Base-by-base conservation (phyloP, 2,113 vertebrate species). In the Ochotona princeps region DNA sequence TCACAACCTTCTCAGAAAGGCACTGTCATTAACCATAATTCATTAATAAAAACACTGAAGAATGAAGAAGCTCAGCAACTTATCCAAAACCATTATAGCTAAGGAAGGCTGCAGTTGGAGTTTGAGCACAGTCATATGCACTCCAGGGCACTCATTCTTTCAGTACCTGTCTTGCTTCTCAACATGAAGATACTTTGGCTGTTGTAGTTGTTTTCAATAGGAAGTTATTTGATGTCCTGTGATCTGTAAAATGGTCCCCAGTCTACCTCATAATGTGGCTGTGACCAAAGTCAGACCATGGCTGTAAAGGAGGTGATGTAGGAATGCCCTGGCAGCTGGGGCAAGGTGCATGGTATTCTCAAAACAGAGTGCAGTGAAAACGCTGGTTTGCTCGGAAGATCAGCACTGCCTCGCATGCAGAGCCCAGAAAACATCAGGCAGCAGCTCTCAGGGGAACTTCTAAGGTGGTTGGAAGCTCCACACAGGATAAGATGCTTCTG, bases 1-100 rank as follows among this genome's bases (percentile, higher is more conserved):
- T 80, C 65, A 28, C 47, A 70, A 61, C 51, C 32, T 93, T 91
- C 49, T 87, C 72, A 72, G 69, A 73, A 80, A 85, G 32, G 15
- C 1, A n/a, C 38, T 49, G 60, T n/a, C 51, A 35, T 44, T 44
- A 65, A 65, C 44, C 35, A 87, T 20, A 32, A 79, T 95, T 93
- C 84, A 67, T 15, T 87, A 23, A 57, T 47, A 73, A 76, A 74
- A 44, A 65, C 30, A 74, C 32, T 44, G 76, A 82, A 12, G n/a
- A 74, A 69, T 25, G 70, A 49, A 92, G 75, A 83, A 83, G 30
- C 74, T 91, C 79, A 26, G 47, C 66, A 89, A 82, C 49, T 80
- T 61, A 35, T 87, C n/a, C 54, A 72, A 72, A 78, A 80, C 87
- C 38, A 75, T 44, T 61, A 76, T 67, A 87, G 57, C 13, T 57